These are phyloP conservation scores for Stigmatopora argus DNA, from an alignment of 2,113 vertebrate species.

Conservation along the genomic window DNA sequence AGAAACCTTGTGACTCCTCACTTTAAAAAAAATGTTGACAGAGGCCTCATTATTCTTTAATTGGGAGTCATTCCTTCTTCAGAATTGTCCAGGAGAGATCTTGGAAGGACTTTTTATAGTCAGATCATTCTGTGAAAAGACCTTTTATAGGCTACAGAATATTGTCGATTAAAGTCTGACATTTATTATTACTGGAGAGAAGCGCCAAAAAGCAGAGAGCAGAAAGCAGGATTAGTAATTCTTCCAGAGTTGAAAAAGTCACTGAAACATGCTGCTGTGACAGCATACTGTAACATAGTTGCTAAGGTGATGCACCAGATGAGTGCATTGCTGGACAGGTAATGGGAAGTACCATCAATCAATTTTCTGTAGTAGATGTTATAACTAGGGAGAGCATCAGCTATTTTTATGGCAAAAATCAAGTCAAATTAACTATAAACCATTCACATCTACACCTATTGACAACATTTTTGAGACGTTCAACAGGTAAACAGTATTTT, in stretches of 20 bases:
- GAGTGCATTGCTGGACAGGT: constrained; percentile 9
- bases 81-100: constrained; percentile 39
- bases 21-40: constrained; percentile 24
- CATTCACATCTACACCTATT: not conserved
- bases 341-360: not conserved
- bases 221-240: constrained; percentile 55
- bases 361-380: not conserved
- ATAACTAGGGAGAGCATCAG: not conserved
- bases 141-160: constrained; percentile 59
- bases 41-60: constrained; percentile 16
- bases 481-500: not conserved
- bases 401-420: not conserved
- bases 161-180: constrained; percentile 65
- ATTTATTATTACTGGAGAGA: constrained; percentile 60
- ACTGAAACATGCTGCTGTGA: constrained; percentile 46
- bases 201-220: constrained; percentile 47
- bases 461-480: not conserved
- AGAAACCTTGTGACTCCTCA: constrained; percentile 28
- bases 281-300: constrained; percentile 34
- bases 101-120: constrained; percentile 60
- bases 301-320: constrained; percentile 42
- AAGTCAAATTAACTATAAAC: not conserved
- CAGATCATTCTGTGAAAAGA: constrained; percentile 52
- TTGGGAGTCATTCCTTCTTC: constrained; percentile 48
- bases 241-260: constrained; percentile 52